Evolutionary conservation across 2,888 invertebrate genomes (phyloP).

Genomic region (Cacoxenus indagator): DNA sequence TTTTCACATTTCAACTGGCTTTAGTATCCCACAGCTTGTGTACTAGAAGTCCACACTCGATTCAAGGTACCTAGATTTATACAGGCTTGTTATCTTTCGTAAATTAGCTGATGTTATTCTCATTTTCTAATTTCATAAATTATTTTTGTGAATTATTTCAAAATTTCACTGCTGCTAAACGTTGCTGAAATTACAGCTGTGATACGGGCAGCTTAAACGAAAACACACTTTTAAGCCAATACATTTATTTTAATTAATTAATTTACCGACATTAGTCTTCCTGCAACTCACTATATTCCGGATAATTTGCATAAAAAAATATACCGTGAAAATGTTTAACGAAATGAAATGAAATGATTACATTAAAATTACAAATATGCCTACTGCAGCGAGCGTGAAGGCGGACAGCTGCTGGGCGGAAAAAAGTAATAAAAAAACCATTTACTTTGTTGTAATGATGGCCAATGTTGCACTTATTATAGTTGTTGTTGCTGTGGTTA

Average conservation of each 20-base stretch:
- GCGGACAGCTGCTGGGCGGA: neutral
- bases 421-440: neutral
- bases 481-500: neutral
- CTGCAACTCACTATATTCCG: neutral
- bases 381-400: neutral
- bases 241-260: conserved; percentile 8
- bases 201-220: neutral
- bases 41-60: no score
- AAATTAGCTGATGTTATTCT: neutral
- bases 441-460: neutral
- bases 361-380: neutral
- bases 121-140: neutral
- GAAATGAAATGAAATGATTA: neutral
- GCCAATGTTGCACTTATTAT: neutral
- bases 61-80: no score
- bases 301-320: conserved; percentile 4
- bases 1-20: no score
- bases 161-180: neutral
- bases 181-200: neutral
- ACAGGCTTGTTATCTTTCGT: no score
- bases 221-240: neutral
- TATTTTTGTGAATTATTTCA: neutral
- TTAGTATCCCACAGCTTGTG: no score
- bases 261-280: neutral
- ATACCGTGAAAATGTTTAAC: neutral